Base-by-base conservation (phyloP, 2,888 invertebrate species). In the Diaperis boleti region DNA sequence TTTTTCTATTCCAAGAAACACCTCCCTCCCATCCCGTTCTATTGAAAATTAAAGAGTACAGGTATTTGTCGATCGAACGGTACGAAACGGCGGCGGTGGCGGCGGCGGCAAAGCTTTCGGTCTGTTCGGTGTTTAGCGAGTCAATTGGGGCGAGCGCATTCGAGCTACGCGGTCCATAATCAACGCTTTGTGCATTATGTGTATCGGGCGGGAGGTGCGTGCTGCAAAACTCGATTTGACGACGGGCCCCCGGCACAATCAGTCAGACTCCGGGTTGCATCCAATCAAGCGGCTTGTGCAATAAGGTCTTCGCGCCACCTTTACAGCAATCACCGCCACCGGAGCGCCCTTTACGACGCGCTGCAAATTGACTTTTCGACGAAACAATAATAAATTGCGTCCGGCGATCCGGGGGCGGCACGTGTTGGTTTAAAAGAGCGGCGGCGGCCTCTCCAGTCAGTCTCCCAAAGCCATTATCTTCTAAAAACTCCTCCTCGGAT, bases 361-460 rank as follows among this genome's bases (percentile, higher is more conserved):
- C 71, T 72, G 73, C 74, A 75, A 75, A 76, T 74, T 75, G 76
- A 73, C 72, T 75, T 74, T 76, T 72, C 73, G 69, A 63, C 72
- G 72, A 69, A 72, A 74, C 74, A 74, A 74, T 73, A 75, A 76
- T 74, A 74, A 75, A 75, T 76, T 69, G 73, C 29, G 29, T 26
- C 45, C 29, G 45, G 45, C 15, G 45, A 59, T 59, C 59, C 59
- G 47, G 31, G 49, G 59, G 57, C 42, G 55, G 26, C 41, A 55
- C 42, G 42, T 55, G 10, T 13, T 8, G 14, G 17, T 26, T 8
- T 6, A 5, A 5, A n/a, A n/a, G 10, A 31, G 8, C 31, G 31
- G 13, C 50, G 54, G 42, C 61, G 75, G 76, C 79, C 80, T 79
- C 79, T n/a, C n/a, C n/a, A n/a, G n/a, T n/a, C n/a, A n/a, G n/a